Base-by-base conservation (phyloP, 2,113 vertebrate genomes). In the Aphelocoma coerulescens region DNA sequence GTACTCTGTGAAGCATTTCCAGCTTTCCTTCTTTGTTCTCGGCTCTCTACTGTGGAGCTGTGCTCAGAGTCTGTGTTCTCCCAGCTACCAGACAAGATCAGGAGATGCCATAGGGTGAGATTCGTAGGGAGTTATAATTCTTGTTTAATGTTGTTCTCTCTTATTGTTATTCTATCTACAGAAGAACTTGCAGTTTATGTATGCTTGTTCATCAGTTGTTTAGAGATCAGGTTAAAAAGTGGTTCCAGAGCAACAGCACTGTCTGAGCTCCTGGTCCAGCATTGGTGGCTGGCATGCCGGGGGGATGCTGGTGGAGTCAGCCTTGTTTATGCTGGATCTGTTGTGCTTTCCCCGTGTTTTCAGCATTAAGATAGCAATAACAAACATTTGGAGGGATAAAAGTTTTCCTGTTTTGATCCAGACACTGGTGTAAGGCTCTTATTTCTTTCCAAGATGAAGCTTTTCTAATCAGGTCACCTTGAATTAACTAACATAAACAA, bases 281-380 rank as follows among this genome's bases (percentile, higher is more conserved):
- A 24, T 0, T 30, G 69, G 23, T n/a, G 32, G 19, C 49, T 73
- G 54, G 55, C 10, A 41, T 16, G 28, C 10, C 0, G 0, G 23
- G 43, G 30, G 55, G 54, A 13, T 75, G 22, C 37, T 55, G 41
- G 11, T 37, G 26, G 14, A 27, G 10, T 52, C 46, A 79, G 37
- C 37, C 58, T 59, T 86, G 20, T 71, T 86, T 55, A 32, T 27
- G 27, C 7, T 49, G 51, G 24, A 30, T 16, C 59, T 54, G 41
- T 48, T 55, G 28, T 13, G 13, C 14, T 82, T 69, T 65, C 20
- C 12, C n/a, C 33, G 13, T 0, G 1, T 43, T 59, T 91, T 52
- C 68, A 62, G 27, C 4, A 0, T 61, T 72, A 66, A 6, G 2
- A 27, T 35, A 51, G 22, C 16, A 84, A 30, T 35, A 77, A 51